Evolutionary conservation across 1,140 invertebrate genomes (phyloP).

Genomic region (Bombus waltoni): DNA sequence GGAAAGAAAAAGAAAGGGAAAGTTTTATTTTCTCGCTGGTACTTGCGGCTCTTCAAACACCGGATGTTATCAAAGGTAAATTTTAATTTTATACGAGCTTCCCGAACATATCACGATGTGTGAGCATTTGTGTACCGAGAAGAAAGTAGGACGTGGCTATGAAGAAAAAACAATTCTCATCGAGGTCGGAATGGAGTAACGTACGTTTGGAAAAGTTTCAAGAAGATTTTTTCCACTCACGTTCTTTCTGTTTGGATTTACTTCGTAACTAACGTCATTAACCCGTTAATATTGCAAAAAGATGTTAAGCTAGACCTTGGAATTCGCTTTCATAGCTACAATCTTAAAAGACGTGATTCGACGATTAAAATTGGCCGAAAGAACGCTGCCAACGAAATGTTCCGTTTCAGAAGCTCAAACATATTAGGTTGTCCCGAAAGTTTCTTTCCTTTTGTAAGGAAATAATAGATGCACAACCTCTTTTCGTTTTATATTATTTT

Average conservation of each 20-base stretch:
- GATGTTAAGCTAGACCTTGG: too few relatives aligned
- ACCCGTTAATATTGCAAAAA: neutral
- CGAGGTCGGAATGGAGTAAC: neutral
- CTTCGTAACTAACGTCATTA: neutral
- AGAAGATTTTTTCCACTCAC: neutral
- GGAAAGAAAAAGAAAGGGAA: too few relatives aligned
- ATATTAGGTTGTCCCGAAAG: too few relatives aligned
- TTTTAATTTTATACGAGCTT: slow-evolving; percentile 28
- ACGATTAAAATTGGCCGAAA: too few relatives aligned
- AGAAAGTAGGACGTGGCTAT: neutral
- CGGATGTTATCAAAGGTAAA: neutral
- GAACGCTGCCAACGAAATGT: too few relatives aligned
- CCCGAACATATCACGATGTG: neutral
- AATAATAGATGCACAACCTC: too few relatives aligned
- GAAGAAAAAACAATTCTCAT: slow-evolving; percentile 13
- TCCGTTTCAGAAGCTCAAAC: too few relatives aligned
- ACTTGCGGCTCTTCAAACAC: neutral
- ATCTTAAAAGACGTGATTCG: too few relatives aligned
- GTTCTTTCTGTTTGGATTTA: neutral
- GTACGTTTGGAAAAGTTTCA: neutral
- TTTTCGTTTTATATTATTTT: too few relatives aligned
- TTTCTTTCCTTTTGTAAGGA: too few relatives aligned
- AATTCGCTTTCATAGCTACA: too few relatives aligned
- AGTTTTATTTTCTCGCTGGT: neutral
- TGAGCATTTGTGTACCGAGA: neutral